These are phyloP conservation scores for Pseudopodoces humilis DNA, from an alignment of 2,113 vertebrate genomes.

Conservation along the genomic window DNA sequence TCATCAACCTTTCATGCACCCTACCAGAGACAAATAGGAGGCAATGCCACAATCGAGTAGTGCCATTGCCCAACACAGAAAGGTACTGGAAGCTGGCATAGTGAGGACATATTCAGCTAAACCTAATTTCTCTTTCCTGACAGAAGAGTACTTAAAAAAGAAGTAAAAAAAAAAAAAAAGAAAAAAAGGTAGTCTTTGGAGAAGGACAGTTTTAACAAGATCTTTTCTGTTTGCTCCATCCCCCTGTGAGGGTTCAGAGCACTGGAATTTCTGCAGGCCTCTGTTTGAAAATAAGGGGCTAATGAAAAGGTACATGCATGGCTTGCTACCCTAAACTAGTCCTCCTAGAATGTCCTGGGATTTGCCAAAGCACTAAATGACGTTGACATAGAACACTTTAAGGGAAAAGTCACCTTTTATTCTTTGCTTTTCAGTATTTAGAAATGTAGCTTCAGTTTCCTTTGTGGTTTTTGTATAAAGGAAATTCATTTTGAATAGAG, in stretches of 20 bases:
- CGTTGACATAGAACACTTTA: slow-evolving; percentile 50
- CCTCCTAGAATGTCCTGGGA: slow-evolving; percentile 57
- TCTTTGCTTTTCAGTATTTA: slow-evolving; percentile 65
- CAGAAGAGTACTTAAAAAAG: background rate
- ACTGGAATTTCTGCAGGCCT: slow-evolving; percentile 46
- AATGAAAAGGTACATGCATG: slow-evolving; percentile 55
- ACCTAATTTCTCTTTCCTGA: background rate
- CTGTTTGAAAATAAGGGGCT: slow-evolving; percentile 61
- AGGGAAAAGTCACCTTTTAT: slow-evolving; percentile 62
- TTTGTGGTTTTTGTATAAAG: slow-evolving; percentile 62
- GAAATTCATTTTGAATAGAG: slow-evolving; percentile 66
- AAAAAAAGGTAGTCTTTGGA: slow-evolving; percentile 37
- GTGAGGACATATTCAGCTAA: background rate
- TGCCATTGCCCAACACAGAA: background rate
- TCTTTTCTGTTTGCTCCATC: slow-evolving; percentile 61
- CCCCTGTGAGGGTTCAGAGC: slow-evolving; percentile 55
- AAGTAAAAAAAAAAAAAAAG: background rate
- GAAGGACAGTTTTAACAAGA: slow-evolving; percentile 60
- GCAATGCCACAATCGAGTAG: background rate
- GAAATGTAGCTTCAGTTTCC: slow-evolving; percentile 56
- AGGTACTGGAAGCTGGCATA: background rate
- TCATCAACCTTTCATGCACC: background rate
- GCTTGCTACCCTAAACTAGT: slow-evolving; percentile 62
- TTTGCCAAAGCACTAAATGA: slow-evolving; percentile 66
- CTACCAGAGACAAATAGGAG: background rate